Conservation (phyloP, 2,797 vertebrate genomes). For the Molossus molossus region DNA sequence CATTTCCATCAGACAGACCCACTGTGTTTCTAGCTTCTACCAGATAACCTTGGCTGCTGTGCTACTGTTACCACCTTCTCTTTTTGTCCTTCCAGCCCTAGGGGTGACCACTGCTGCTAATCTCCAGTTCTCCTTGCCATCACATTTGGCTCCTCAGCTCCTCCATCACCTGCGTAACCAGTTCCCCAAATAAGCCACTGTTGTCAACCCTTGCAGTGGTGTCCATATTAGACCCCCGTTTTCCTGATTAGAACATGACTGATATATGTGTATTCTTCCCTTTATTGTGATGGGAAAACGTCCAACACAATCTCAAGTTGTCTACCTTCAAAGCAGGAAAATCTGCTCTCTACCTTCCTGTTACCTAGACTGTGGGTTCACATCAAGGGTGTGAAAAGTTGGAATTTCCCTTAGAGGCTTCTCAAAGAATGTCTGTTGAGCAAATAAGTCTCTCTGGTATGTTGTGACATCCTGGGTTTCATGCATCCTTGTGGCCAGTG, state of each 20-base stretch:
- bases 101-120: not conserved
- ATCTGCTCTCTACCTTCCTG: not conserved
- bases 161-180: not conserved
- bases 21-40: not conserved
- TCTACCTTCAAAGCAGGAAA: not conserved
- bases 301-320: not conserved
- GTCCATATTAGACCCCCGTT: not conserved
- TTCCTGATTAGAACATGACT: not conserved
- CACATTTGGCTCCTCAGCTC: not conserved
- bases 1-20: not conserved
- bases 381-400: not conserved
- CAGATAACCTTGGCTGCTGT: not conserved
- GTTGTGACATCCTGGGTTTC: not conserved
- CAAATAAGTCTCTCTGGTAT: not conserved
- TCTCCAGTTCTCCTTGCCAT: not conserved
- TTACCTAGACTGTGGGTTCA: not conserved
- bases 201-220: not conserved
- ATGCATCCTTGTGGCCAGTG: not conserved
- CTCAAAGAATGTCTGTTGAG: conserved; percentile 17
- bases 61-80: not conserved
- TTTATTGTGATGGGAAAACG: not conserved
- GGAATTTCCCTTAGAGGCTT: not conserved
- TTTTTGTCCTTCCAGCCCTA: not conserved
- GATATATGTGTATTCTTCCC: not conserved
- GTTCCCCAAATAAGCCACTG: not conserved